A percentile compares a stretch with the other conserved stretches of the same genome.
Evolutionary conservation across 2,888 invertebrate genomes (phyloP).

Genomic region (Caenorhabditis wallacei): DNA sequence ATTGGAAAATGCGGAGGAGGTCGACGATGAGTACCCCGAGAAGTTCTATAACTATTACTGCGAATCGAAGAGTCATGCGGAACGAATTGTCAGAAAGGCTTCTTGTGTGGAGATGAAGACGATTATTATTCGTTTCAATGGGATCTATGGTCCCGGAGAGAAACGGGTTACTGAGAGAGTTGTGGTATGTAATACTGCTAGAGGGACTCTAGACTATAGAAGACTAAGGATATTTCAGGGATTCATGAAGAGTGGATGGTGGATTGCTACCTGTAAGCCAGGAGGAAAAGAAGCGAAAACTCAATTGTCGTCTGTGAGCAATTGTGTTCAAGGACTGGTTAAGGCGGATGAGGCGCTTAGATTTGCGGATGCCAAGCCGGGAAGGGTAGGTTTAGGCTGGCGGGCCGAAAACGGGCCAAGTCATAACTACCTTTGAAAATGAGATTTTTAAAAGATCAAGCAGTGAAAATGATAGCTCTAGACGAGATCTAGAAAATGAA

Average conservation of each 20-base stretch:
- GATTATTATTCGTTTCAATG: conserved; percentile 48
- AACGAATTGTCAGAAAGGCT: conserved; percentile 40
- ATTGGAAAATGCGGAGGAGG: conserved; percentile 26
- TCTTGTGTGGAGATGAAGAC: conserved; percentile 29
- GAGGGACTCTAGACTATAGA: not conserved
- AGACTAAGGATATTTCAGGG: conserved; percentile 12
- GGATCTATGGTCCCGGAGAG: conserved; percentile 63
- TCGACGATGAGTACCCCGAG: not conserved
- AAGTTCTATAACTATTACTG: conserved; percentile 51
- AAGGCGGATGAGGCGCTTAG: conserved; percentile 41
- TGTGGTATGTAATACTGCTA: conserved; percentile 11
- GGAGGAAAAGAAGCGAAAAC: conserved; percentile 46
- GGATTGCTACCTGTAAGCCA: conserved; percentile 38
- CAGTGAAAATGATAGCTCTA: no score
- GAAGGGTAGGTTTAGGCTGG: conserved; percentile 20
- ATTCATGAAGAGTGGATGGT: conserved; percentile 54
- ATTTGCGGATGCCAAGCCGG: conserved; percentile 5
- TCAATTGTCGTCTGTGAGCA: conserved; percentile 52
- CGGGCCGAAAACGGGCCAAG: no score
- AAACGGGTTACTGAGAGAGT: conserved; percentile 57
- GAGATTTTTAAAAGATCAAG: no score
- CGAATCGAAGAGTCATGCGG: conserved; percentile 57
- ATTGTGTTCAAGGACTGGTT: conserved; percentile 57
- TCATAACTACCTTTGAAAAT: no score
- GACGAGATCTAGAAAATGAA: no score